Evolutionary conservation across 2,888 invertebrate genomes (phyloP).

Genomic region (Limnephilus auricula): DNA sequence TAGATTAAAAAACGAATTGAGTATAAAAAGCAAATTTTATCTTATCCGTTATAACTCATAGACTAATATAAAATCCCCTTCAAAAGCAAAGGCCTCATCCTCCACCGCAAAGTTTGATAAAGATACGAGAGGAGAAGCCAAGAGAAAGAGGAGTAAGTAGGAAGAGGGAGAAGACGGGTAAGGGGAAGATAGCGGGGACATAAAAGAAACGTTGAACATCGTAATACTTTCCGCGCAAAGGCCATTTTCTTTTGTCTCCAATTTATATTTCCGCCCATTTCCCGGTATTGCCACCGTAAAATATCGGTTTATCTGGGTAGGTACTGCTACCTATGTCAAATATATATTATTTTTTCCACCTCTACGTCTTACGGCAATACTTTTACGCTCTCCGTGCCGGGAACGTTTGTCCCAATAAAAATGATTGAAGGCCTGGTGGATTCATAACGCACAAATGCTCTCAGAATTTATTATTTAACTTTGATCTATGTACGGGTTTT

Average conservation of each 20-base stretch:
- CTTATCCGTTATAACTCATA: neutral
- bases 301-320: constrained; percentile 63
- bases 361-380: constrained; percentile 19
- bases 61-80: neutral
- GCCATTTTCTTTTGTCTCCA: constrained; percentile 66
- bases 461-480: constrained; percentile 51
- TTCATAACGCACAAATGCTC: constrained; percentile 53
- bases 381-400: constrained; percentile 32
- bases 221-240: constrained; percentile 64
- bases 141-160: neutral
- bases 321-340: neutral
- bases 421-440: constrained; percentile 50
- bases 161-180: neutral
- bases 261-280: constrained; percentile 65
- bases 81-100: neutral
- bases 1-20: neutral
- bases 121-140: neutral
- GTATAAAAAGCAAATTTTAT: neutral
- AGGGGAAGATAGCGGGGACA: constrained; percentile 55
- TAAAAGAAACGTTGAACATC: constrained; percentile 66
- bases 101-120: neutral
- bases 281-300: constrained; percentile 64
- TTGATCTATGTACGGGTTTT: constrained; percentile 36
- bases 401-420: constrained; percentile 51
- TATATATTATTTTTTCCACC: constrained; percentile 32